These are phyloP conservation scores for Trachelus stipa DNA, from an alignment of 2,888 invertebrate species.

Conservation along the genomic window DNA sequence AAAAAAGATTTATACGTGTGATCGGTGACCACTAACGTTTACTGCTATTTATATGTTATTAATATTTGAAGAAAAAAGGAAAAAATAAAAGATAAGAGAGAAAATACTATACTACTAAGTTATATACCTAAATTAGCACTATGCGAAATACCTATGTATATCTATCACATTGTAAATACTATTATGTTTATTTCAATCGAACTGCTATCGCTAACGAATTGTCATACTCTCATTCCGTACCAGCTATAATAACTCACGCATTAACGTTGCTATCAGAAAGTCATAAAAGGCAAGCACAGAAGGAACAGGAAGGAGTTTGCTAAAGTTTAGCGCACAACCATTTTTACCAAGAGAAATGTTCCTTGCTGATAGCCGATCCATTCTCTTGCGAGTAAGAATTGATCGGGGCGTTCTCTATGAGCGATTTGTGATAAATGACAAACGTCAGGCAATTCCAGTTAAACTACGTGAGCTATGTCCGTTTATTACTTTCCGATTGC, in stretches of 20 bases:
- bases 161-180: constrained; percentile 54
- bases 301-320: background rate
- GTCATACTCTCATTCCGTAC: constrained; percentile 41
- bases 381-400: background rate
- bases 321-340: background rate
- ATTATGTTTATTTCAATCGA: constrained; percentile 44
- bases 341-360: background rate
- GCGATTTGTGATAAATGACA: background rate
- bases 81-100: constrained; percentile 21
- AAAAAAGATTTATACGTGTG: constrained; percentile 29
- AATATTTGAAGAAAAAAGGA: constrained; percentile 19
- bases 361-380: background rate
- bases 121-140: constrained; percentile 48
- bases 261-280: background rate
- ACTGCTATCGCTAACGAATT: constrained; percentile 42
- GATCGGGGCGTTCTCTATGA: background rate
- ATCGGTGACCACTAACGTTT: constrained; percentile 39
- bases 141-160: constrained; percentile 36
- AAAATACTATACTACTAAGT: constrained; percentile 41
- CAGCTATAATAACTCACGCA: constrained; percentile 20
- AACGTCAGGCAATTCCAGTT: background rate
- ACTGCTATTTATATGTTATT: constrained; percentile 47
- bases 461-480: background rate
- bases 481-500: background rate
- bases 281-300: background rate